Base-by-base conservation (phyloP, 92 coral and sea anemone genomes). In the Chrysogorgia sp. region DNA sequence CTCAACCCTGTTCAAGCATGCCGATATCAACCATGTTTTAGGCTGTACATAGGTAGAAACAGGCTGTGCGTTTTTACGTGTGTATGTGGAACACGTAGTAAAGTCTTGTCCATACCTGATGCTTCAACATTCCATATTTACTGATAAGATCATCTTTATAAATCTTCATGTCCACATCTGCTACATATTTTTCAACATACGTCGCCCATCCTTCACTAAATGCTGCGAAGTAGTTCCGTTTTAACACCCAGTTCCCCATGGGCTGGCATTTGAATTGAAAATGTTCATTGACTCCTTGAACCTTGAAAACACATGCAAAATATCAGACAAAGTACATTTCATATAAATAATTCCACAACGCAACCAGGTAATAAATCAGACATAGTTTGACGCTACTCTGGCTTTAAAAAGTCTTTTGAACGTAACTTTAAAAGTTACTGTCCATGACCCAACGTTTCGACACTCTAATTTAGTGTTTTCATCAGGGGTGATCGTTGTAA, bases 201-300 rank as follows among this genome's bases (percentile, higher is more conserved):
- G 96, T 89, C 0, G 98, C 98, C 98, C 98, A 94, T 0, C 98
- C 98, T 65, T 94, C 98, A 43, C 96, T 94, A 75, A 83, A 94
- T 28, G 90, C 86, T 6, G 97, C 72, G 47, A 76, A 68, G 52
- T 83, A 94, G 19, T 91, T 85, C 14, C 14, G 10, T 0, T 0
- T 0, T 5, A 68, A 59, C n/a, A 94, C 41, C 92, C 92, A 94
- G 1, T 87, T 28, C 17, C 88, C 66, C 7, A 60, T 67, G 31
- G 87, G 89, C 1, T 37, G 33, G 9, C 90, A 86, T 0, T 68
- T 24, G 30, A 71, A 83, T 29, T 41, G 37, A 34, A 91, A 91
- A 69, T 91, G 85, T 58, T 89, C 89, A 21, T n/a, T 4, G 30
- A 74, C 92, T 20, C 98, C 98, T 55, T 70, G 85, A 4, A 94